phyloP scores from a whole-genome alignment of 2,797 vertebrate genomes.

The Hybognathus amarus region DNA sequence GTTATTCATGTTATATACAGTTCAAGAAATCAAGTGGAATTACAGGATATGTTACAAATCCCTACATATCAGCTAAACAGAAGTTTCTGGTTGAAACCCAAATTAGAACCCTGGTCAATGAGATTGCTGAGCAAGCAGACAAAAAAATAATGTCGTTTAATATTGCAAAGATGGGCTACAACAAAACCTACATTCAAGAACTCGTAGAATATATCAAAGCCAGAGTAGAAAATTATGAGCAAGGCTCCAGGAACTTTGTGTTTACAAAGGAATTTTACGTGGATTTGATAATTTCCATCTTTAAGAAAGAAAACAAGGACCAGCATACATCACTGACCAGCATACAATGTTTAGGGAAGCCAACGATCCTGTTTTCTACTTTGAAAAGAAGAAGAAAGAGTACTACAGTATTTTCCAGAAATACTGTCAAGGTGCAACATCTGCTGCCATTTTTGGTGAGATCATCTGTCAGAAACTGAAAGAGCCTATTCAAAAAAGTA shows the following conservation, averaged over 20 bases:
- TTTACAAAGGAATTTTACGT: background rate
- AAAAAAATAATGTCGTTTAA: background rate
- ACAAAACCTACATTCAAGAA: background rate
- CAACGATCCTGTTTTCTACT: background rate
- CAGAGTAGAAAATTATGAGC: background rate
- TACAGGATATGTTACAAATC: background rate
- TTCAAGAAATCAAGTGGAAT: background rate
- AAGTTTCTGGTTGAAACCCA: background rate
- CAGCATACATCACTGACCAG: background rate
- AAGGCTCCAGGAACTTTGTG: background rate
- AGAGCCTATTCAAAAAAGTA: conserved; percentile 1
- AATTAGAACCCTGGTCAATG: background rate
- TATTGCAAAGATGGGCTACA: background rate
- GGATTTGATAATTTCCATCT: background rate
- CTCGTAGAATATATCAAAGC: background rate
- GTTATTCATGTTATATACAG: background rate
- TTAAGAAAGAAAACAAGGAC: background rate
- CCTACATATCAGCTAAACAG: background rate
- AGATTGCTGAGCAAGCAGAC: background rate
- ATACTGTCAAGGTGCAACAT: conserved; percentile 18
- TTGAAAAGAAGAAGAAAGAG: background rate
- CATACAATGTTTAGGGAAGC: background rate
- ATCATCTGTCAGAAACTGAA: conserved; percentile 31
- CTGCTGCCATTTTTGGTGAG: conserved; percentile 29
- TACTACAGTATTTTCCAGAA: conserved; percentile 21